A percentile compares a stretch with the other conserved stretches of the same genome.
Conservation (phyloP, 2,113 vertebrate species). For the Malurus melanocephalus region DNA sequence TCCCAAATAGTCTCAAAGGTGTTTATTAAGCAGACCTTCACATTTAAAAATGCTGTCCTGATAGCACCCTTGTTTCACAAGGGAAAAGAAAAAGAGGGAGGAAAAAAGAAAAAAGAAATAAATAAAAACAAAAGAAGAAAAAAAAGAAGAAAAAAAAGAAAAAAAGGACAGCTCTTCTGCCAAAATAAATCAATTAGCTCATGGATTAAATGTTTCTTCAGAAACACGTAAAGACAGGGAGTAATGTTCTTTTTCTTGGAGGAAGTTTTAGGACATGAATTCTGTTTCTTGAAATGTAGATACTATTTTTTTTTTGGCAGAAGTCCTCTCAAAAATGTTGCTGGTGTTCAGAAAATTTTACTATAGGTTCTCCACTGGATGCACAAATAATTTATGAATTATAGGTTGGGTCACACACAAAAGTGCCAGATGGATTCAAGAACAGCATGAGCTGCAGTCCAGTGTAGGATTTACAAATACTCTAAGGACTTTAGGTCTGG, state of each 20-base stretch:
- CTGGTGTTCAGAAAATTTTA: neutral
- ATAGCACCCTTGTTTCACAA: neutral
- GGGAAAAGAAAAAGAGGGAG: fast-evolving
- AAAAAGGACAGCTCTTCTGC: neutral
- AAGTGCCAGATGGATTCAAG: neutral
- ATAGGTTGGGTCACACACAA: neutral
- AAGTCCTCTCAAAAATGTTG: neutral
- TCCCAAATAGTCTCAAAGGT: neutral
- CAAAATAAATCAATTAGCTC: constrained; percentile 39
- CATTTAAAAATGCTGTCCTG: neutral
- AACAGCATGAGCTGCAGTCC: neutral
- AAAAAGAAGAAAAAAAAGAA: neutral
- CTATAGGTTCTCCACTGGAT: neutral
- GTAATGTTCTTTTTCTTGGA: constrained; percentile 1
- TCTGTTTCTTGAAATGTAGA: neutral
- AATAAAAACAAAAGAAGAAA: too few relatives aligned
- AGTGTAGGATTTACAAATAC: neutral
- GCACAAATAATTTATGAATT: neutral
- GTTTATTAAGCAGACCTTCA: constrained; percentile 4
- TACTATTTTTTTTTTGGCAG: neutral
- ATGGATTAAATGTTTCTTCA: constrained; percentile 13
- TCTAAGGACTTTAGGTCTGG: neutral
- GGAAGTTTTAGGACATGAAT: neutral
- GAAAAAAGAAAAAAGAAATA: too few relatives aligned
- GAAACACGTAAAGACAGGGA: neutral